Evolutionary conservation across 2,797 vertebrate species (phyloP).

Genomic region (Aselliscus stoliczkanus): DNA sequence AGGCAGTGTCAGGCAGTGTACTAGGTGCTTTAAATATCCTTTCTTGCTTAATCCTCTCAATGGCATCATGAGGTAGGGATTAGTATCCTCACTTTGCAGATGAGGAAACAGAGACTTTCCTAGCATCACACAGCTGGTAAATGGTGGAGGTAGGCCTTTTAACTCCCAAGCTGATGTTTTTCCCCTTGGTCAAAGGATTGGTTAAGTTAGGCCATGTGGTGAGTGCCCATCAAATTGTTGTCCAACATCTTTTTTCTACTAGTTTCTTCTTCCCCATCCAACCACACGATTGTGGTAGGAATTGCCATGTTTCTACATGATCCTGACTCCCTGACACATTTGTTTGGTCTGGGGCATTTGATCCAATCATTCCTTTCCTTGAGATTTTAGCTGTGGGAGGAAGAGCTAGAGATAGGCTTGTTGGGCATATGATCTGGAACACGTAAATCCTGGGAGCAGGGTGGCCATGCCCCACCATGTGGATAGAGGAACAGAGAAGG

Average conservation of each 20-base stretch:
- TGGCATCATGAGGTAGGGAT: neutral
- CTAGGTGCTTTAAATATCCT: neutral
- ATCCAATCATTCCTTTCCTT: neutral
- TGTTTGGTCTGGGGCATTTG: neutral
- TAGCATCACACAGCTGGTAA: neutral
- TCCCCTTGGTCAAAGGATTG: neutral
- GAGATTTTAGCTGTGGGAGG: neutral
- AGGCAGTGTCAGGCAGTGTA: neutral
- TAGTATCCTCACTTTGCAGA: neutral
- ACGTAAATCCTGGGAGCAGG: neutral
- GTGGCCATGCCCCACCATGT: too few relatives aligned
- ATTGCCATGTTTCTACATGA: neutral
- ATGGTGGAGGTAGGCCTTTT: neutral
- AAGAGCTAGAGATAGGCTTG: neutral
- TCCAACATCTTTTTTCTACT: neutral
- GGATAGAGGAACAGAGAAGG: neutral
- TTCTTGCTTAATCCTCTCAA: neutral
- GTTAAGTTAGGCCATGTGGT: neutral
- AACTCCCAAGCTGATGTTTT: neutral
- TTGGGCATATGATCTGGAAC: neutral
- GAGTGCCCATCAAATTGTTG: neutral
- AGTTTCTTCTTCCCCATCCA: neutral
- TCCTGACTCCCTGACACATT: neutral
- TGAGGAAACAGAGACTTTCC: neutral
- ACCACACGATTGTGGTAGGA: neutral